A percentile compares a stretch with the other conserved stretches of the same genome.
Conservation (phyloP, 2,797 vertebrate species). For the Setipinna tenuifilis region DNA sequence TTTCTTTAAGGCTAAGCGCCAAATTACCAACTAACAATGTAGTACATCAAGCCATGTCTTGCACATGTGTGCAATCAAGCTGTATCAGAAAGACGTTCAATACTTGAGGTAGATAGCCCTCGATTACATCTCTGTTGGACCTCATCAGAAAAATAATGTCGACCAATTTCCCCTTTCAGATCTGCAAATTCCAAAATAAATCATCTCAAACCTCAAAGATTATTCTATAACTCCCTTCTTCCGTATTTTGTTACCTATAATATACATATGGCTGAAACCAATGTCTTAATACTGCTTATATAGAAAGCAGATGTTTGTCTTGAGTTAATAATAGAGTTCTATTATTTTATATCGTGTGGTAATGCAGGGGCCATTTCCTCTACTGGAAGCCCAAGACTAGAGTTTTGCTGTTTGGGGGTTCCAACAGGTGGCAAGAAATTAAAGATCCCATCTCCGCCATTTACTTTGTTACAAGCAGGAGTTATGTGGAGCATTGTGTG, state of each 20-base stretch:
- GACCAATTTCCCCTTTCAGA: slow-evolving; percentile 39
- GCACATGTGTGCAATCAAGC: background rate
- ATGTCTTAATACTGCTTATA: slow-evolving; percentile 37
- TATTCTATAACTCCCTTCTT: slow-evolving; percentile 30
- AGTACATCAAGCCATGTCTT: background rate
- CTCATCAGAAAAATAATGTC: slow-evolving; percentile 41
- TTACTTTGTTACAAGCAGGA: background rate
- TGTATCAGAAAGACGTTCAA: background rate
- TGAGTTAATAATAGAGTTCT: slow-evolving; percentile 10
- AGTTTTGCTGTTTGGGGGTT: background rate
- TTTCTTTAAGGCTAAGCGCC: background rate
- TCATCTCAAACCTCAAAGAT: slow-evolving; percentile 26
- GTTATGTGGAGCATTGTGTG: background rate
- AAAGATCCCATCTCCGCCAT: background rate
- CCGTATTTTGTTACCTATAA: slow-evolving; percentile 44
- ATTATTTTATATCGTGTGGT: background rate
- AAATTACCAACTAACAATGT: background rate
- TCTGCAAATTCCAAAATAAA: slow-evolving; percentile 46
- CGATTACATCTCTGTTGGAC: background rate
- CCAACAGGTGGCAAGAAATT: background rate
- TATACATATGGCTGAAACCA: slow-evolving; percentile 42
- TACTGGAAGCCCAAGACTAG: background rate
- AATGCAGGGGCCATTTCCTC: background rate
- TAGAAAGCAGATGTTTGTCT: slow-evolving; percentile 45
- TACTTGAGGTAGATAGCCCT: background rate